phyloP scores from a whole-genome alignment of 2,113 vertebrate species.

The Psilopsiagon aymara region DNA sequence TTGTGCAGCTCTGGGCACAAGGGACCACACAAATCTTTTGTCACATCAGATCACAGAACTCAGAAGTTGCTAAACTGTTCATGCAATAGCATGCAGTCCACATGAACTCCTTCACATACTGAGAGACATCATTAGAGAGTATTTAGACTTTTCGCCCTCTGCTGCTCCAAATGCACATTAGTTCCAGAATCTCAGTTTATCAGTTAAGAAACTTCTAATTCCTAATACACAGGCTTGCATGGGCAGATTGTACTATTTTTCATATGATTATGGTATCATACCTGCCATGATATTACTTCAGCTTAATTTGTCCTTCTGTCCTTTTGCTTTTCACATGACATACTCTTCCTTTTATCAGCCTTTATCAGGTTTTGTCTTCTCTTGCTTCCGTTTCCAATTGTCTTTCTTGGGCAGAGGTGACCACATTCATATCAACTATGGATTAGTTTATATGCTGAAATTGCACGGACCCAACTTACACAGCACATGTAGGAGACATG shows the following conservation, averaged over 20 bases:
- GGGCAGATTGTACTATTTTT: background rate
- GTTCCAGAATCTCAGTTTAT: background rate
- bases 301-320: background rate
- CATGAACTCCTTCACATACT: background rate
- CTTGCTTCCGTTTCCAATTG: background rate
- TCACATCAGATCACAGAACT: background rate
- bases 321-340: background rate
- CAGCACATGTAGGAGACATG: background rate
- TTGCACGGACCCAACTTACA: background rate
- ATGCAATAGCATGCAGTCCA: background rate
- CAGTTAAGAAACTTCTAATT: background rate
- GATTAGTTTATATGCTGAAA: background rate
- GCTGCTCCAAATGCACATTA: background rate
- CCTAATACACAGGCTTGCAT: background rate
- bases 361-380: background rate
- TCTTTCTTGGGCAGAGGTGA: background rate
- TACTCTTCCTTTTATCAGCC: background rate
- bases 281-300: background rate
- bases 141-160: background rate
- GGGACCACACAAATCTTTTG: background rate
- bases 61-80: background rate
- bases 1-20: background rate
- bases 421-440: background rate
- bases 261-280: fast-evolving
- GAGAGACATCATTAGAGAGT: background rate